phyloP scores from a whole-genome alignment of 1,140 invertebrate species.

The Euwallacea fornicatus region DNA sequence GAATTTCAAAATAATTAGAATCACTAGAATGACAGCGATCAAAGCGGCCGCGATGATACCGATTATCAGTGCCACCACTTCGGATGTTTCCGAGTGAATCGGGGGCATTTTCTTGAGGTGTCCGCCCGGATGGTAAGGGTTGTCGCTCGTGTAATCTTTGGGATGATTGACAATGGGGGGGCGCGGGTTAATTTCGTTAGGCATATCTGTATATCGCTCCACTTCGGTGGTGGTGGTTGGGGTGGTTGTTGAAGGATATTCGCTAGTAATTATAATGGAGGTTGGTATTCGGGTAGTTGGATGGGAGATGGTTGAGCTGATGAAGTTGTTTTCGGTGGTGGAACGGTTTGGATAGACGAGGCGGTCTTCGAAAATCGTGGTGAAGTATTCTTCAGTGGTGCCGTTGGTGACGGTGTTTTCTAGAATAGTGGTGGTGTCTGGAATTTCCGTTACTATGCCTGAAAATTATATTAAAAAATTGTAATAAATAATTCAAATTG shows the following conservation, averaged over 20 bases:
- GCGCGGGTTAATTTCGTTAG: slow-evolving; percentile 30
- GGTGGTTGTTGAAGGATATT: slow-evolving; percentile 12
- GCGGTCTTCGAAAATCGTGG: slow-evolving; percentile 34
- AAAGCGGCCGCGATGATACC: slow-evolving; percentile 89
- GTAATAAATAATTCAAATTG: no score
- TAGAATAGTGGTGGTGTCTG: slow-evolving; percentile 31
- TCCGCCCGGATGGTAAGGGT: slow-evolving; percentile 46
- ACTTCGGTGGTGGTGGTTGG: slow-evolving; percentile 19
- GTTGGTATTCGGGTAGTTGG: slow-evolving; percentile 11
- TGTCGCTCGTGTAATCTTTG: slow-evolving; percentile 42
- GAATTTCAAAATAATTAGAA: slow-evolving; percentile 85
- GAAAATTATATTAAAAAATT: no score
- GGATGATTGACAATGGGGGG: slow-evolving; percentile 27
- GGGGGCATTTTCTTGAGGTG: slow-evolving; percentile 55
- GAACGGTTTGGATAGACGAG: neutral
- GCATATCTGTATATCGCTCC: slow-evolving; percentile 38
- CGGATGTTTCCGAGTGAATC: slow-evolving; percentile 71
- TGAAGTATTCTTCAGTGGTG: slow-evolving; percentile 42
- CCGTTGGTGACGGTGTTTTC: slow-evolving; percentile 28
- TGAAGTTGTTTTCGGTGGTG: slow-evolving; percentile 8
- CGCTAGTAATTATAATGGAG: slow-evolving; percentile 29
- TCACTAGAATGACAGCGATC: slow-evolving; percentile 88
- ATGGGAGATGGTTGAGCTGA: slow-evolving; percentile 46
- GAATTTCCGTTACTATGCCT: slow-evolving; percentile 25
- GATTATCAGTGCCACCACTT: slow-evolving; percentile 77